phyloP scores from a whole-genome alignment of 1,140 invertebrate genomes.

The Drosophila lini region DNA sequence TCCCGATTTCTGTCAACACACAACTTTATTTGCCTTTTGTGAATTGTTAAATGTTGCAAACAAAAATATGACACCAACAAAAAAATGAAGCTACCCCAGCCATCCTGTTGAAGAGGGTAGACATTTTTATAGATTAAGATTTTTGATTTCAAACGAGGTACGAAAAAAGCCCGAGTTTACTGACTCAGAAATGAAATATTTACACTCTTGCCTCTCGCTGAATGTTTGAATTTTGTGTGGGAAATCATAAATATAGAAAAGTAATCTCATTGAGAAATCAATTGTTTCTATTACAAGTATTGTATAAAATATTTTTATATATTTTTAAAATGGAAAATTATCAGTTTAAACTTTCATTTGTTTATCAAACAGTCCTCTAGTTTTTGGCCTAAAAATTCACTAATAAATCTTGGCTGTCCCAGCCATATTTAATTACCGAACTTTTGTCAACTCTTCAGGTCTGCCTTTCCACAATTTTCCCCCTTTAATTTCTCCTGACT shows the following conservation, averaged over 20 bases:
- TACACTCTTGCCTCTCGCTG: not conserved
- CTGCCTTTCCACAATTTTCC: not conserved
- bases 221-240: not conserved
- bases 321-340: not conserved
- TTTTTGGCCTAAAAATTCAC: constrained; percentile 10
- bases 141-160: constrained; percentile 1
- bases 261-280: not conserved
- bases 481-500: too few species aligned
- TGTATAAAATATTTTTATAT: too few species aligned
- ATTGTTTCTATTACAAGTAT: not conserved
- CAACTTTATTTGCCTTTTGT: constrained; percentile 40
- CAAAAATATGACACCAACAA: not conserved
- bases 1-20: constrained; percentile 30
- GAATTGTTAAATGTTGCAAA: constrained; percentile 16
- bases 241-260: too few species aligned
- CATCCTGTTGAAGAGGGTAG: constrained; percentile 5
- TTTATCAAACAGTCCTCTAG: not conserved
- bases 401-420: constrained; percentile 65
- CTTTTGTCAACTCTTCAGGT: constrained; percentile 47
- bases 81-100: not conserved
- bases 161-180: not conserved
- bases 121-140: constrained; percentile 13
- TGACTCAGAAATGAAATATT: not conserved
- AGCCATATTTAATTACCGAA: constrained; percentile 72
- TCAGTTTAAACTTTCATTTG: not conserved